phyloP scores from a whole-genome alignment of 2,797 vertebrate species.

The Sciaenops ocellatus region DNA sequence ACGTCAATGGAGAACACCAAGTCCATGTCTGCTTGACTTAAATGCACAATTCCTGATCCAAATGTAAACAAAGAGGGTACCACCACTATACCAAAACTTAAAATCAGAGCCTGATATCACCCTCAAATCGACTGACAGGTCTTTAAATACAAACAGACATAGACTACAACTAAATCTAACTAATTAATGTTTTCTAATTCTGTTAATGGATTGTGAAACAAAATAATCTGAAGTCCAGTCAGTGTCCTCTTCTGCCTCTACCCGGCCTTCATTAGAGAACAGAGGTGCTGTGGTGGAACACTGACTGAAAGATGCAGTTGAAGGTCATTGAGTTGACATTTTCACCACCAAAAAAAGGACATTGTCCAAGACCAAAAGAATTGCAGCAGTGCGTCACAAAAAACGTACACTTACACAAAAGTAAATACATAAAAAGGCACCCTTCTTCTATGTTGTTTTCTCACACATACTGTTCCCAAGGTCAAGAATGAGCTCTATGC shows the following conservation, averaged over 20 bases:
- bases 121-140: constrained; percentile 4
- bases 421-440: neutral
- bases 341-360: neutral
- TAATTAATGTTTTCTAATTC: neutral
- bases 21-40: constrained; percentile 46
- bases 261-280: neutral
- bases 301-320: neutral
- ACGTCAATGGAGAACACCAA: constrained; percentile 52
- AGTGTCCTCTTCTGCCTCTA: neutral
- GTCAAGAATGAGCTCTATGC: neutral
- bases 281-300: neutral
- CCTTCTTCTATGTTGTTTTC: neutral
- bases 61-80: constrained; percentile 41
- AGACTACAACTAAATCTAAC: neutral
- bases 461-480: neutral
- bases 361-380: no score
- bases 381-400: neutral
- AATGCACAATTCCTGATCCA: constrained; percentile 43
- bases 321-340: neutral
- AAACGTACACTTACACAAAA: neutral
- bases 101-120: constrained; percentile 21
- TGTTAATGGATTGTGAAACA: neutral
- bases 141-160: neutral
- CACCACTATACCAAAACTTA: constrained; percentile 9
- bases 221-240: neutral